Evolutionary conservation across 2,797 vertebrate species (phyloP), one percentile per base, ranked within the genome.

Genomic region (Betta splendens): DNA sequence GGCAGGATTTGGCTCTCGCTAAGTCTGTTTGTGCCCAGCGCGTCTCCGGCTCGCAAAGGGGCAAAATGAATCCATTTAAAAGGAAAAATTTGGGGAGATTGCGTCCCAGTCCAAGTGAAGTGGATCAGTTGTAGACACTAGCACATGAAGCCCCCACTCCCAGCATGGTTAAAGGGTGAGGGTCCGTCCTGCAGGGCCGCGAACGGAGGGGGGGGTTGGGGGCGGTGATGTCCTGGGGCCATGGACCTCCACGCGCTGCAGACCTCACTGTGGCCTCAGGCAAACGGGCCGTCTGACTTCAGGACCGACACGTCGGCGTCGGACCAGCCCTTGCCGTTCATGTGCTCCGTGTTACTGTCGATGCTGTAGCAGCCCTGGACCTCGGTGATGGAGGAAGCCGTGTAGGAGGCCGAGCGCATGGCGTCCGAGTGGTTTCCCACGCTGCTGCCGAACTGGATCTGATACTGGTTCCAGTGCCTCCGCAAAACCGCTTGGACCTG

Each of bases 391-490:
- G 94, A 93, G 15, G 92, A 90, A 0, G 90, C 86, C 0, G 91
- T 91, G 83, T 90, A 92, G 68, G 91, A 93, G 22, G 92, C 88
- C 0, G 92, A 93, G 48, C 97, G 95, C 56, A 94, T 79, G 3
- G 93, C 94, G 0, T 98, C 97, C 0, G 95, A 92, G 80, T 98
- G 95, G 70, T 93, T 84, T 23, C 87, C 89, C 46, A 96, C 90
- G 56, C 94, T 93, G 89, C 93, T 95, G 64, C 95, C 94, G 36
- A 98, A 97, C 74, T 98, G 97, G 69, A 98, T 94, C 33, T 91
- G 88, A 71, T 98, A 96, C 86, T 98, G 97, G 79, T 96, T 97
- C 96, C 96, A 99, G 79, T 99, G 94, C 51, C 97, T 89, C 75
- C 94, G 88, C 75, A 99, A 69, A 48, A 99, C 93, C 0, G 93